Evolutionary conservation across 2,113 vertebrate genomes (phyloP), one percentile per base, ranked within the genome.

Genomic region (Psilopsiagon aurifrons): DNA sequence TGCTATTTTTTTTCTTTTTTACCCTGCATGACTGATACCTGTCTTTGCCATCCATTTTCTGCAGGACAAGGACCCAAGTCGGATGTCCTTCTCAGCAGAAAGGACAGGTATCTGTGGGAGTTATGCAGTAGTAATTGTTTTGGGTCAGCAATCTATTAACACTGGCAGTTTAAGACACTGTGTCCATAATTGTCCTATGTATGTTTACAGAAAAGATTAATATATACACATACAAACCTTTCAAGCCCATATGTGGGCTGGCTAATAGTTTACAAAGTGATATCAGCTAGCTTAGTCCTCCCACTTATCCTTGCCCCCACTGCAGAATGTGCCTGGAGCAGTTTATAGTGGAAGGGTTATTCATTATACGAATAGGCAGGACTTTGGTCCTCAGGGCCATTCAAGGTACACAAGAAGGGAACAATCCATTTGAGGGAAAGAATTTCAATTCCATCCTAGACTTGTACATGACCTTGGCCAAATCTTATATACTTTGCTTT

Each of bases 251-350:
- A 44, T 93, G 95, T 95, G 86, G 95, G 95, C 80, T 93, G 91
- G 83, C 86, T 96, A 97, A 96, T 97, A 86, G 90, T 84, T 96
- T 92, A 93, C 88, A 76, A 84, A 94, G 35, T 90, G 76, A 86
- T 94, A 93, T 94, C 85, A 86, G 75, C 35, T 86, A 54, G 19
- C 71, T 78, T 83, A 77, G 90, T 84, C 79, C 92, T 96, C 95
- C 95, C 95, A 81, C 92, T 71, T 88, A 67, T 23, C 29, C 76
- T 78, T 88, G 39, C 9, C 90, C 49, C 43, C 39, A 24, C 80
- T 86, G 79, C 64, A 1, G 10, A 75, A 8, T 25, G 33, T 71
- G 66, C 88, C 71, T 86, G 76, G 60, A 88, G 83, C 85, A 74
- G 47, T 84, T 93, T 93, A 83, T 90, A 83, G 37, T 83, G 69